These are phyloP conservation scores for Exocentrus adspersus DNA, from an alignment of 2,888 invertebrate species.

Conservation along the genomic window DNA sequence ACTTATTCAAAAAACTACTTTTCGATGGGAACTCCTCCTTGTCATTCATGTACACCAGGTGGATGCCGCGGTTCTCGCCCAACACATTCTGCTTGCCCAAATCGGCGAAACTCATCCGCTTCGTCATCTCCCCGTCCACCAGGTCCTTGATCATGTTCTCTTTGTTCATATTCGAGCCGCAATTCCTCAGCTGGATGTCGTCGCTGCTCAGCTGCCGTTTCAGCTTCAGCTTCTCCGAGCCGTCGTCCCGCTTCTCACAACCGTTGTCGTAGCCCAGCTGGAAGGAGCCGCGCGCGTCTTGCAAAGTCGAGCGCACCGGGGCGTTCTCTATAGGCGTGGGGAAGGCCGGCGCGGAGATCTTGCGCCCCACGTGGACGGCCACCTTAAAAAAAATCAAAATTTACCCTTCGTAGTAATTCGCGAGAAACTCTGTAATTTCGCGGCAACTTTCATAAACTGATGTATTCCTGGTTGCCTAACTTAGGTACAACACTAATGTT, in stretches of 20 bases:
- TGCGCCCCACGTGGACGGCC: conserved; percentile 65
- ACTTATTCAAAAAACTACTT: conserved; percentile 51
- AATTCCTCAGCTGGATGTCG: conserved; percentile 64
- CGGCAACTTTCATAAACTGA: too few relatives aligned
- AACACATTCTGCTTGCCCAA: conserved; percentile 69
- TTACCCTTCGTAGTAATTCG: too few relatives aligned
- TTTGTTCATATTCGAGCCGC: conserved; percentile 61
- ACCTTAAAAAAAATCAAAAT: too few relatives aligned
- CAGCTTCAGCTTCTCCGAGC: conserved; percentile 67
- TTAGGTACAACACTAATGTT: too few relatives aligned
- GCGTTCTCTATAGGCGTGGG: conserved; percentile 66
- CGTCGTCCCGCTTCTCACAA: conserved; percentile 71
- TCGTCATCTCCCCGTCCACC: conserved; percentile 69
- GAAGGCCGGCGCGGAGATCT: conserved; percentile 68
- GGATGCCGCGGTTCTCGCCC: conserved; percentile 68
- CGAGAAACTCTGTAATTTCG: too few relatives aligned
- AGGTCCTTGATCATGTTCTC: conserved; percentile 67
- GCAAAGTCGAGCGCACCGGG: conserved; percentile 77
- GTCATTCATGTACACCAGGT: conserved; percentile 69
- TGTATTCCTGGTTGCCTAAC: too few relatives aligned
- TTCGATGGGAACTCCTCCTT: conserved; percentile 64
- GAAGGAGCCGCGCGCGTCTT: conserved; percentile 78
- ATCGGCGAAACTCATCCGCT: conserved; percentile 78
- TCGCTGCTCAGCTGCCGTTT: conserved; percentile 72
- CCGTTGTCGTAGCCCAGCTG: conserved; percentile 74